Evolutionary conservation across 2,888 invertebrate genomes (phyloP).

Genomic region (Drosophila differens): DNA sequence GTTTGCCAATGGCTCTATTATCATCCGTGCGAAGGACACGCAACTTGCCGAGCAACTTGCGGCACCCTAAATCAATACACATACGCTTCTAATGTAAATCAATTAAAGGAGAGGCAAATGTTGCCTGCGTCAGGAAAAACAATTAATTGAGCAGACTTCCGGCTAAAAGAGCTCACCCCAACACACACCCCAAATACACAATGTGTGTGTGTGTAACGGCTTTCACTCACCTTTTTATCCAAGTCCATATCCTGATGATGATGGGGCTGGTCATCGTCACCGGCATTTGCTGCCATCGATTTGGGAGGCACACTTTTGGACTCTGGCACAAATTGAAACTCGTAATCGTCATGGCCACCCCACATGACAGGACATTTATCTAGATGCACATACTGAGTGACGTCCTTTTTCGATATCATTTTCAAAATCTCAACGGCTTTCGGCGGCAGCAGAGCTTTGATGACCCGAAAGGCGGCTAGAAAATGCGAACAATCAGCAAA

Average conservation of each 20-base stretch:
- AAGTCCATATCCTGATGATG: constrained; percentile 17
- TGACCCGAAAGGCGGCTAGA: constrained; percentile 95
- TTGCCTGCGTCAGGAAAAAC: constrained; percentile 65
- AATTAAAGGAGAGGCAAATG: constrained; percentile 63
- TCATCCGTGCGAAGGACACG: constrained; percentile 51
- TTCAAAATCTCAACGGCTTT: constrained; percentile 95
- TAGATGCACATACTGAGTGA: constrained; percentile 90
- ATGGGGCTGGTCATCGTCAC: constrained; percentile 60
- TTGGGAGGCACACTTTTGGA: constrained; percentile 35
- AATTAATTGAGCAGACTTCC: constrained; percentile 67
- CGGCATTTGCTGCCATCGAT: constrained; percentile 52
- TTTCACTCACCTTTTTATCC: constrained; percentile 77
- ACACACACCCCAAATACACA: constrained; percentile 53
- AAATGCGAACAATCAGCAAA: constrained; percentile 11
- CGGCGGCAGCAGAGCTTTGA: constrained; percentile 94
- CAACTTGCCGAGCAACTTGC: constrained; percentile 34
- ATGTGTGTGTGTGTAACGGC: neutral
- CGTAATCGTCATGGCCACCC: constrained; percentile 92
- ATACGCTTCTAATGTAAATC: constrained; percentile 67
- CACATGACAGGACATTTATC: constrained; percentile 91
- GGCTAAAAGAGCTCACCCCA: constrained; percentile 16
- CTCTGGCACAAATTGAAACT: constrained; percentile 89
- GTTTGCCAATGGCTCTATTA: constrained; percentile 38
- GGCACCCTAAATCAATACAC: constrained; percentile 71
- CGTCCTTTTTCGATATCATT: constrained; percentile 90